Evolutionary conservation across 2,888 invertebrate genomes (phyloP), one percentile per base, ranked within the genome.

Genomic region (Hirtodrosophila confusa): DNA sequence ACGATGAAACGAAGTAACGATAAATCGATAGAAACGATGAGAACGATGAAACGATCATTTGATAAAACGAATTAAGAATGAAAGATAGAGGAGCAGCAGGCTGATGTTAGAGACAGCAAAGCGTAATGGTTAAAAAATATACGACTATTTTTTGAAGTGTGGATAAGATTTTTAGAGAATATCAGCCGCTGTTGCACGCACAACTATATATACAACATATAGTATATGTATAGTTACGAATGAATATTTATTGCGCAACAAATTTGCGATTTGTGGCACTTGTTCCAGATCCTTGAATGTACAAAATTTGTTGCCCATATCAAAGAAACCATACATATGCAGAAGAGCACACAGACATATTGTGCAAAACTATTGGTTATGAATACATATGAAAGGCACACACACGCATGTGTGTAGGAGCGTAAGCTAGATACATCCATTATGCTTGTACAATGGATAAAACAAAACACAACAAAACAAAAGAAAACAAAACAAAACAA

Each of bases 121-220:
- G 23, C 23, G 12, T n/a, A 41, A 37, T n/a, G 12, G n/a, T 7
- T 39, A 48, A 47, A 50, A 33, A 54, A 54, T 51, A 75, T 58
- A 24, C 51, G 70, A 61, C 45, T 74, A 74, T 78, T 85, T 80
- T 80, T 80, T 50, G 78, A 76, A 44, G 45, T 53, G 58, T 51
- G 53, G 23, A 68, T 36, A 56, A 64, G 51, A 63, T 67, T 67
- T 67, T 8, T 57, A 60, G 53, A 45, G 40, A 50, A 61, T 27
- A 57, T 40, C 37, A 53, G 12, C 62, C 45, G 31, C 29, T 39
- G 36, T 60, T 17, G 17, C 17, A 17, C 17, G 17, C 17, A 1
- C 17, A 17, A 17, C 35, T 41, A 61, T 45, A 35, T 50, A 50
- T 63, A 49, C 8, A 29, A 33, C 48, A 50, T 39, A 39, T 29